Evolutionary conservation across 2,888 invertebrate species (phyloP), one percentile per base, ranked within the genome.

Genomic region (Pseudanteris insignis): DNA sequence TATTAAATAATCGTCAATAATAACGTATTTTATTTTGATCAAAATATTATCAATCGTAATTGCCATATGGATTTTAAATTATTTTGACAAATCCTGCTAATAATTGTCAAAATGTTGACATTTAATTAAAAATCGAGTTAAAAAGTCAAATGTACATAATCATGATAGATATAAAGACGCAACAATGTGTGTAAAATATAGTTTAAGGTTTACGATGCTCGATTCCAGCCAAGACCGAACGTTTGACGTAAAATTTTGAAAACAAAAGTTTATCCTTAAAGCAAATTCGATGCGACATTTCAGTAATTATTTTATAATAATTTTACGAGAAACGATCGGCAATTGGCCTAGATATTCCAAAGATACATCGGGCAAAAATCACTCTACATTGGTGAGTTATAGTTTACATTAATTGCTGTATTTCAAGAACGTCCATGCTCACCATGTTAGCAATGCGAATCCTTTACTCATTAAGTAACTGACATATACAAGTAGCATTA

Each of bases 401-500:
- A 38, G 32, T 24, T 50, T 44, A 50, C 32, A 50, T 43, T 36
- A 40, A 18, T 38, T 12, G 34, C 51, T 51, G 40, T 50, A 47
- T 58, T 50, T 29, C 18, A 41, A 44, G 34, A 51, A 60, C 53
- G 53, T 60, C 53, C 59, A 59, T 44, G 11, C 37, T 40, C 53
- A 43, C 40, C 53, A 41, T 36, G 38, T 53, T 53, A 47, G 46
- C 53, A 47, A 40, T 43, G 53, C 37, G 53, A 60, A 32, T 60
- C 43, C 29, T 53, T 60, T 59, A 53, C 40, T 47, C 37, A 53
- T 46, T 47, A 47, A 53, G 53, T 60, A 47, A 53, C 46, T 60
- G 47, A 41, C 15, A 21, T 53, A 30, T 51, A 51, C 46, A 59
- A 51, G 13, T 59, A 59, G 41, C 51, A 29, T 59, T 46, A 59